A percentile compares a stretch with the other conserved stretches of the same genome.
Evolutionary conservation across 2,113 vertebrate genomes (phyloP).

Genomic region (Indri indri): DNA sequence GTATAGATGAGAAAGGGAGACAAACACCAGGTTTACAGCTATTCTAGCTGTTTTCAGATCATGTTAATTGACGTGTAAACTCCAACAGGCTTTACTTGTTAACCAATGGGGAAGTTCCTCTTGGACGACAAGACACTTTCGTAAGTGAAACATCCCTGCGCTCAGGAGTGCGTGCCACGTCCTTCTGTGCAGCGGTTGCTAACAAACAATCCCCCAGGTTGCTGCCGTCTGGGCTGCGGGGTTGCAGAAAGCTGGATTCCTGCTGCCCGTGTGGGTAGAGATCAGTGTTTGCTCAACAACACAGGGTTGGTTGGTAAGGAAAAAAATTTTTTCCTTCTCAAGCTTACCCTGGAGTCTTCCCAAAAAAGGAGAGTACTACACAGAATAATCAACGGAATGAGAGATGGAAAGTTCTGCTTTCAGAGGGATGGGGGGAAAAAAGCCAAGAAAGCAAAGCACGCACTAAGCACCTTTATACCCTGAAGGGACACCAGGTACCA

Average conservation of each 20-base stretch:
- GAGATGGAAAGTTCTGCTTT: neutral
- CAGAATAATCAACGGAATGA: neutral
- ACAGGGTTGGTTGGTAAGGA: slow-evolving; percentile 27
- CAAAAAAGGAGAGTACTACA: neutral
- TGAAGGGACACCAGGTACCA: neutral
- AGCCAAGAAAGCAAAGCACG: neutral
- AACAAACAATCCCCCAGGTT: neutral
- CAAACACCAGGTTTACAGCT: neutral
- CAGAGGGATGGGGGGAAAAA: too few species aligned
- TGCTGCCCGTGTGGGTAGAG: neutral
- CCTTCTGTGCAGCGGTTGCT: neutral
- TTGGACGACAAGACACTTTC: neutral
- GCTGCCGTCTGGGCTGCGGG: neutral
- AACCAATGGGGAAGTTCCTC: neutral
- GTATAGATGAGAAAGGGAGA: neutral
- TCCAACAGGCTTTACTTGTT: neutral
- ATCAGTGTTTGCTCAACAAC: slow-evolving; percentile 32
- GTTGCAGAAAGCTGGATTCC: neutral
- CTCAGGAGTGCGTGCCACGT: neutral
- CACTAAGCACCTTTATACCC: fast-evolving
- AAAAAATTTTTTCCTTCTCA: neutral
- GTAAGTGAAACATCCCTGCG: neutral
- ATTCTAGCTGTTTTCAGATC: neutral
- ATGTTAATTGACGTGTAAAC: neutral
- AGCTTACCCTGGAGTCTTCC: slow-evolving; percentile 38